Conservation (phyloP, 1,140 invertebrate species). For the Heliconius melpomene region DNA sequence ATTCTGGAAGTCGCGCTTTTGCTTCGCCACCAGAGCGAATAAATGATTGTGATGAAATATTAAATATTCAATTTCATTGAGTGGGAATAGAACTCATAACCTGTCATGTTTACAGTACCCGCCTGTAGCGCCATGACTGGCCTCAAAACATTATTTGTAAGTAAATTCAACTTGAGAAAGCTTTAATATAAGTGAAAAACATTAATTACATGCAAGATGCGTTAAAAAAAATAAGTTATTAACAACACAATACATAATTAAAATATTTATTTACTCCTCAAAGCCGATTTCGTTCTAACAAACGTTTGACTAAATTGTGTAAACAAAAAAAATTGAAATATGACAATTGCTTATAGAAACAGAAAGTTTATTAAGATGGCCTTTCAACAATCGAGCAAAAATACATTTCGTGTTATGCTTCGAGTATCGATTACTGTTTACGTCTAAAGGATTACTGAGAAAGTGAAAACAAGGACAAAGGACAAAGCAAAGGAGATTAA, state of each 20-base stretch:
- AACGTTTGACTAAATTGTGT: conserved; percentile 4
- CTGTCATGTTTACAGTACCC: too few species aligned
- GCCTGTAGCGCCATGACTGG: too few species aligned
- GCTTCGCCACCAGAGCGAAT: too few species aligned
- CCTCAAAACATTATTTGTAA: too few species aligned
- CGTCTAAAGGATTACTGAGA: conserved; percentile 62
- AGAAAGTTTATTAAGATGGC: conserved; percentile 14
- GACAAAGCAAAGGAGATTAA: conserved; percentile 60
- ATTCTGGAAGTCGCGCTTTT: background rate
- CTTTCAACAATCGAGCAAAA: conserved; percentile 15
- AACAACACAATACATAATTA: background rate
- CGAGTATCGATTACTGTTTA: conserved; percentile 63
- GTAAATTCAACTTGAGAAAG: too few species aligned
- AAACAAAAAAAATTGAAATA: background rate
- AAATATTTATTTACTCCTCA: background rate
- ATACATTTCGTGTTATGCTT: background rate
- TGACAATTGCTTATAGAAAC: background rate
- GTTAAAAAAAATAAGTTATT: background rate
- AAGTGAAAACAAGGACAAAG: conserved; percentile 73
- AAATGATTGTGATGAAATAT: too few species aligned
- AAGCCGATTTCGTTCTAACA: background rate
- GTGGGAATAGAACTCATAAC: too few species aligned
- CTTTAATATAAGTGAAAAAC: too few species aligned
- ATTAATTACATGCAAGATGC: too few species aligned
- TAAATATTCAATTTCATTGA: too few species aligned